These are phyloP conservation scores for Neotoxoptera formosana DNA, from an alignment of 1,140 invertebrate genomes.

Conservation along the genomic window DNA sequence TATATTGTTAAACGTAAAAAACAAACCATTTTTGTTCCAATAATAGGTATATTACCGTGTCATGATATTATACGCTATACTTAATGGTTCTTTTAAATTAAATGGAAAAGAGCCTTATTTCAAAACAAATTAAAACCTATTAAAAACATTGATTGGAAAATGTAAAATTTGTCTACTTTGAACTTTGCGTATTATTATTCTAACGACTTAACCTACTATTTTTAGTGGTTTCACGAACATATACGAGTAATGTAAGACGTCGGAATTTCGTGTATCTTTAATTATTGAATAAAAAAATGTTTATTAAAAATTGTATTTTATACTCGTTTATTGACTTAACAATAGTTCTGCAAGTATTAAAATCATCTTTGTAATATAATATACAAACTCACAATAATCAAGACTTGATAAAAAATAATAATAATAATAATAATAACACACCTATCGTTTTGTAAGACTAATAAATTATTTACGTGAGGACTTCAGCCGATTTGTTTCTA, in stretches of 20 bases:
- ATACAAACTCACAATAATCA: neutral
- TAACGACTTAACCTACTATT: neutral
- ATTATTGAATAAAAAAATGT: neutral
- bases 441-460: neutral
- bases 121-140: neutral
- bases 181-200: neutral
- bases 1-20: neutral
- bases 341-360: neutral
- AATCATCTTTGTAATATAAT: no score
- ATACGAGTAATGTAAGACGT: neutral
- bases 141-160: neutral
- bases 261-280: neutral
- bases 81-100: neutral
- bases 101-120: neutral
- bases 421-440: neutral
- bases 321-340: neutral
- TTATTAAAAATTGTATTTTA: neutral
- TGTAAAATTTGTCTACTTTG: neutral
- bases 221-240: neutral
- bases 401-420: neutral
- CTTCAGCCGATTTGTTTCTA: neutral
- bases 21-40: neutral
- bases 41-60: no score
- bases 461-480: neutral
- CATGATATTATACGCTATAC: no score